phyloP scores from a whole-genome alignment of 2,888 invertebrate genomes.

The Doris montereyensis region DNA sequence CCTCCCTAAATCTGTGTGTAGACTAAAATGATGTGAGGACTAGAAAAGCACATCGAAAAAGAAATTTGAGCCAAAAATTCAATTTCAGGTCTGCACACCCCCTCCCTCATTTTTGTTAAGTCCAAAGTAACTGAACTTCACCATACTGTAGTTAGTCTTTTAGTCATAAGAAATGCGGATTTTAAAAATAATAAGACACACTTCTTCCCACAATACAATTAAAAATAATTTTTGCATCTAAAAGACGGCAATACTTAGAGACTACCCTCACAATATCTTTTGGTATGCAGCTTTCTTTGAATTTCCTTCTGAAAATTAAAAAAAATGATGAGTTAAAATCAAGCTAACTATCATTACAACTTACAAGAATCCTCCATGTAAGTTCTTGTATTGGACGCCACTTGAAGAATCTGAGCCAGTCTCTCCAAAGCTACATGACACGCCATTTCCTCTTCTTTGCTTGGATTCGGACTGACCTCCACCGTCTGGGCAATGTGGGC shows the following conservation, averaged over 20 bases:
- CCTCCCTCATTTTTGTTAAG: too few species aligned
- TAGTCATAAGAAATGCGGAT: too few species aligned
- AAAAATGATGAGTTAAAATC: neutral
- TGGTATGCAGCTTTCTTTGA: neutral
- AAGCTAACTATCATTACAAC: too few species aligned
- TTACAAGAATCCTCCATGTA: constrained; percentile 85
- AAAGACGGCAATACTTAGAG: neutral
- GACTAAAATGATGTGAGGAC: too few species aligned
- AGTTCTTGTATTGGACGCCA: constrained; percentile 84
- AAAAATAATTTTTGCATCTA: neutral
- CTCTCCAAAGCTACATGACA: constrained; percentile 81
- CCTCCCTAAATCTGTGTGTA: too few species aligned
- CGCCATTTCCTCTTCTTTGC: constrained; percentile 63
- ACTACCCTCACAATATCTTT: neutral
- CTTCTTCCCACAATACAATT: neutral
- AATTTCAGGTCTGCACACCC: too few species aligned
- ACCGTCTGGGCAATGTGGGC: constrained; percentile 32
- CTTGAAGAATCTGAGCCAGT: constrained; percentile 87
- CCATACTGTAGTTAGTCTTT: too few species aligned
- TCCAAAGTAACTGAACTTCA: too few species aligned
- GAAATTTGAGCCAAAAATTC: too few species aligned
- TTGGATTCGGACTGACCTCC: constrained; percentile 3
- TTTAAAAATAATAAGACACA: neutral
- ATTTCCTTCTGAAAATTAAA: neutral
- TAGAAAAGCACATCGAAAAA: too few species aligned